A percentile compares a stretch with the other conserved stretches of the same genome.
These are phyloP conservation scores for Orussus abietinus DNA, from an alignment of 1,140 invertebrate species.

Conservation along the genomic window DNA sequence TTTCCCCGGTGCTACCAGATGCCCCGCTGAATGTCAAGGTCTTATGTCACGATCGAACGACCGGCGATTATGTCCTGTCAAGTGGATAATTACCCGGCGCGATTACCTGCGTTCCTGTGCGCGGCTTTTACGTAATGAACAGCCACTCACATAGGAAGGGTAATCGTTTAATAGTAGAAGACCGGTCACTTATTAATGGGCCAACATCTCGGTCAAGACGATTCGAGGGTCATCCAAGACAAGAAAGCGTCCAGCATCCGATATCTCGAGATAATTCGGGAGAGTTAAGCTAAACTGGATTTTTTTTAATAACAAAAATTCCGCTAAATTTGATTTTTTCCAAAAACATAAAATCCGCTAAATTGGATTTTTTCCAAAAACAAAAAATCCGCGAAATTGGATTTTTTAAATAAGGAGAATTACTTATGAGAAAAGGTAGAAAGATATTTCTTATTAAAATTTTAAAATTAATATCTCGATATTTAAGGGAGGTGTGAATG, in stretches of 20 bases:
- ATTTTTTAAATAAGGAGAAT: no score
- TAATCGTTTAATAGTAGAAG: not conserved
- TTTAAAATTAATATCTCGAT: no score
- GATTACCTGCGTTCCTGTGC: conserved; percentile 25
- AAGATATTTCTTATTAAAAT: no score
- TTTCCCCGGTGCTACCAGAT: not conserved
- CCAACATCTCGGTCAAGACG: no score
- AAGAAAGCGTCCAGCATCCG: not conserved
- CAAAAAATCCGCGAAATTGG: no score
- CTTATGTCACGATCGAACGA: conserved; percentile 15
- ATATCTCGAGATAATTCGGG: not conserved
- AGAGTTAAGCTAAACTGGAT: conserved; percentile 2
- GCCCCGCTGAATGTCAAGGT: conserved; percentile 34
- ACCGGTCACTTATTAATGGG: not conserved
- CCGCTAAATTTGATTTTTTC: no score
- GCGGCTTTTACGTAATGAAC: conserved; percentile 24
- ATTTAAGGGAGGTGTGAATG: not conserved
- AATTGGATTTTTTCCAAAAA: no score
- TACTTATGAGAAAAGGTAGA: no score
- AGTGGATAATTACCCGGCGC: conserved; percentile 33
- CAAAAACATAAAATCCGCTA: no score
- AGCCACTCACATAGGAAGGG: conserved; percentile 15
- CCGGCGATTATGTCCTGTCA: conserved; percentile 25
- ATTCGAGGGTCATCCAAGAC: no score
- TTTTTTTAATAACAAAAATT: not conserved